Evolutionary conservation across 2,888 invertebrate species (phyloP).

Genomic region (Aquatica leii): DNA sequence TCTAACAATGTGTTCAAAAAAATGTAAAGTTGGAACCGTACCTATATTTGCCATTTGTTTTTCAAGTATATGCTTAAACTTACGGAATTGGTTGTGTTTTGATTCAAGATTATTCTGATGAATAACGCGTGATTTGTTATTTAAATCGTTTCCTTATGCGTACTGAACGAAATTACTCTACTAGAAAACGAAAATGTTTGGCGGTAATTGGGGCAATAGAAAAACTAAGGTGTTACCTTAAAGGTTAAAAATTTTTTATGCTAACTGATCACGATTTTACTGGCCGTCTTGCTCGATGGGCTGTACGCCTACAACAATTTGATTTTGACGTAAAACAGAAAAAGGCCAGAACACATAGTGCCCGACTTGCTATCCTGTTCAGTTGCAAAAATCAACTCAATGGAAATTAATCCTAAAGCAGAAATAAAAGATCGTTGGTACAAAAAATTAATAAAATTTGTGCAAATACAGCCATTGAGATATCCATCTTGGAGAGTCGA

Average conservation of each 20-base stretch:
- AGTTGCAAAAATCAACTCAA: no score
- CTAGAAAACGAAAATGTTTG: background rate
- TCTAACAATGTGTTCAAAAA: background rate
- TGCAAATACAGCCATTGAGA: no score
- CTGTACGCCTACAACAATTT: no score
- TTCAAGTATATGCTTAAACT: background rate
- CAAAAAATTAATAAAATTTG: no score
- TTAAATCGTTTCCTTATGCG: background rate
- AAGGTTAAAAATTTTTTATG: background rate
- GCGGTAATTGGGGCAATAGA: background rate
- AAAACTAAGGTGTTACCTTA: background rate
- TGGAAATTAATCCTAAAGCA: no score
- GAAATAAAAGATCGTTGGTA: no score
- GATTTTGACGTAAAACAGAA: no score
- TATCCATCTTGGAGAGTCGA: no score
- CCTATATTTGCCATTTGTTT: background rate
- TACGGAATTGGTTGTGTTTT: background rate
- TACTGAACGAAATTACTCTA: background rate
- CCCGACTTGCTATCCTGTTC: no score
- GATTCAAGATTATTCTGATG: background rate
- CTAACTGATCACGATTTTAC: background rate
- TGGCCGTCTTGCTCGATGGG: background rate
- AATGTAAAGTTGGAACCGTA: background rate
- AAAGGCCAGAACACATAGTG: no score
- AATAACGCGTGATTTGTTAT: background rate